Percentiles rank a stretch among this genome's conserved stretches.
phyloP scores from a whole-genome alignment of 2,797 vertebrate species.

The Phrynocephalus forsythii region DNA sequence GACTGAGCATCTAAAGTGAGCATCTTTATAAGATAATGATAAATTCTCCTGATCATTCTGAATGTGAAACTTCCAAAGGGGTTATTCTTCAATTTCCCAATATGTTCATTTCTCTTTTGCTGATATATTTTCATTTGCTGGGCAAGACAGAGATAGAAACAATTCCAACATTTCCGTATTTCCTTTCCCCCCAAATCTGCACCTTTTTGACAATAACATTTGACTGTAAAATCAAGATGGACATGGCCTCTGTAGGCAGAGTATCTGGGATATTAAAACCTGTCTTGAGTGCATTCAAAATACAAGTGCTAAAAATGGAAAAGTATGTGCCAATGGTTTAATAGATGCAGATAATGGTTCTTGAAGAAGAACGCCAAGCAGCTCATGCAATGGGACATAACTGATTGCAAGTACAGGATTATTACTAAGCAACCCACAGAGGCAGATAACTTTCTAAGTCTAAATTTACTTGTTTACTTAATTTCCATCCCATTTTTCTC shows the following conservation, averaged over 20 bases:
- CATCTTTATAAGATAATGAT: background rate
- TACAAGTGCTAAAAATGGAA: background rate
- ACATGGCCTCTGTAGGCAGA: slow-evolving; percentile 1
- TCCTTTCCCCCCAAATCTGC: background rate
- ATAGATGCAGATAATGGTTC: slow-evolving; percentile 4
- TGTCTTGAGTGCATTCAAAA: background rate
- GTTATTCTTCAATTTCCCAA: no score
- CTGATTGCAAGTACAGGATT: background rate
- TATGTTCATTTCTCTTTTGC: background rate
- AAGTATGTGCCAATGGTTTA: slow-evolving; percentile 8
- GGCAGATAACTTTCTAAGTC: background rate
- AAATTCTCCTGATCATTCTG: background rate
- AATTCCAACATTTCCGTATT: background rate
- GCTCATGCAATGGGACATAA: slow-evolving; percentile 12
- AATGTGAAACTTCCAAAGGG: background rate
- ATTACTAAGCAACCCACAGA: background rate
- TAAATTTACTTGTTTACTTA: background rate
- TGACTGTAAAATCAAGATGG: background rate
- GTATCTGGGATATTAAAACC: background rate
- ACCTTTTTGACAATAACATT: background rate
- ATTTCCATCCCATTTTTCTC: no score
- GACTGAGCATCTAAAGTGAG: background rate
- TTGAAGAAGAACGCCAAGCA: background rate
- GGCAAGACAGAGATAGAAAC: background rate
- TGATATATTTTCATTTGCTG: background rate